Conservation (phyloP, 2,113 vertebrate genomes). For the Zapornia atra region DNA sequence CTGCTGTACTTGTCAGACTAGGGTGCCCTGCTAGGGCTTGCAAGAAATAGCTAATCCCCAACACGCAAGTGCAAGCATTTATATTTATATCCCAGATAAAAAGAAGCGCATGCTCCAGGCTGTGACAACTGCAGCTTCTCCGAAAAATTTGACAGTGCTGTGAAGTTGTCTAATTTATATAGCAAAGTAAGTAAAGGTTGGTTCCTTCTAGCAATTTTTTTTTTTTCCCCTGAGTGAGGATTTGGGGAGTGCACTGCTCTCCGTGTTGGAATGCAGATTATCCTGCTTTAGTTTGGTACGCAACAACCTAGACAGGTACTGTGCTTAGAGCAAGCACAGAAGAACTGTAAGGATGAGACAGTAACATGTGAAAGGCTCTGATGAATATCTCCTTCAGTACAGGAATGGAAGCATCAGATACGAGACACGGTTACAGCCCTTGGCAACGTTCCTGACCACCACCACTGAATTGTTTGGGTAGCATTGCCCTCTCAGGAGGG, state of each 20-base stretch:
- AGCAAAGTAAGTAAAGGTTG: conserved; percentile 17
- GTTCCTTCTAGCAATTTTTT: not conserved
- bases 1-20: not conserved
- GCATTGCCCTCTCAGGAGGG: not conserved
- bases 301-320: not conserved
- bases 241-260: not conserved
- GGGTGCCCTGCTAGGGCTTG: not conserved
- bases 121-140: conserved; percentile 12
- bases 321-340: not conserved
- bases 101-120: not conserved
- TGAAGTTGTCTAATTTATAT: conserved; percentile 12
- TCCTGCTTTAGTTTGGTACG: not conserved
- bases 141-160: not conserved
- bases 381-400: not conserved
- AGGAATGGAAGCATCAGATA: not conserved
- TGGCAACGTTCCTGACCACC: not conserved
- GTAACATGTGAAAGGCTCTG: not conserved
- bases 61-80: not conserved
- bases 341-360: not conserved
- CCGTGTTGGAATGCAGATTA: not conserved
- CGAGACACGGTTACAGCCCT: not conserved
- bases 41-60: not conserved
- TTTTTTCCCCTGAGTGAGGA: not conserved
- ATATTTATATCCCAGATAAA: conserved; percentile 21
- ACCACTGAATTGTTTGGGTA: not conserved